phyloP scores from a whole-genome alignment of 2,113 vertebrate genomes.

The Boleophthalmus pectinirostris region DNA sequence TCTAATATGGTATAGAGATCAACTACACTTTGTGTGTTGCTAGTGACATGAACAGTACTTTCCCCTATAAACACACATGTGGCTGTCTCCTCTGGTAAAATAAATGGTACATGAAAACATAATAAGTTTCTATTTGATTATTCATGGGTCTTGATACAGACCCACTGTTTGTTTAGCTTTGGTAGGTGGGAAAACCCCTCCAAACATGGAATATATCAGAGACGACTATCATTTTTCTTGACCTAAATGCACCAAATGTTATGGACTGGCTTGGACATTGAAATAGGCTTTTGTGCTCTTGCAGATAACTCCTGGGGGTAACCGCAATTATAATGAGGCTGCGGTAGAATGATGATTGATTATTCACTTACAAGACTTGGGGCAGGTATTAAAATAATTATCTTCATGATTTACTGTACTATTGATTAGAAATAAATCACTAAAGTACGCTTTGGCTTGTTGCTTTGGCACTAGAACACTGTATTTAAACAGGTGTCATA shows the following conservation, averaged over 20 bases:
- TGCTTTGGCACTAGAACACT: neutral
- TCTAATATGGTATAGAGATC: neutral
- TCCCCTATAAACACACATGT: neutral
- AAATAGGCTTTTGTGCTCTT: conserved; percentile 6
- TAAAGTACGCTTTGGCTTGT: conserved; percentile 12
- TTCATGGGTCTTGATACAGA: conserved; percentile 2
- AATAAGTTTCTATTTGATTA: conserved; percentile 11
- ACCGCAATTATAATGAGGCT: conserved; percentile 18
- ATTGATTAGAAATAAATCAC: conserved; percentile 45
- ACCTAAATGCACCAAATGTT: conserved; percentile 1
- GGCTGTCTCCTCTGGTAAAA: conserved; percentile 1
- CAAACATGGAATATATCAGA: conserved; percentile 5
- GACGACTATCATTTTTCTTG: neutral
- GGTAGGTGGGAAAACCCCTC: neutral
- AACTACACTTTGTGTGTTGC: no score
- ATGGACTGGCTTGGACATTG: conserved; percentile 11
- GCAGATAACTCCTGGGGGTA: conserved; percentile 13
- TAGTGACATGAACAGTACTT: neutral
- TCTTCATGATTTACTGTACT: conserved; percentile 22
- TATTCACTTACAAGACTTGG: conserved; percentile 32
- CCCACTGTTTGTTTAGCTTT: conserved; percentile 13
- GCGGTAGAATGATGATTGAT: conserved; percentile 31
- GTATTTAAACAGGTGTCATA: conserved; percentile 4
- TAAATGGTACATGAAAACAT: neutral
- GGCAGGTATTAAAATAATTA: conserved; percentile 41